Base-by-base conservation (phyloP, 1,140 invertebrate genomes). In the Zaprionus africanus region DNA sequence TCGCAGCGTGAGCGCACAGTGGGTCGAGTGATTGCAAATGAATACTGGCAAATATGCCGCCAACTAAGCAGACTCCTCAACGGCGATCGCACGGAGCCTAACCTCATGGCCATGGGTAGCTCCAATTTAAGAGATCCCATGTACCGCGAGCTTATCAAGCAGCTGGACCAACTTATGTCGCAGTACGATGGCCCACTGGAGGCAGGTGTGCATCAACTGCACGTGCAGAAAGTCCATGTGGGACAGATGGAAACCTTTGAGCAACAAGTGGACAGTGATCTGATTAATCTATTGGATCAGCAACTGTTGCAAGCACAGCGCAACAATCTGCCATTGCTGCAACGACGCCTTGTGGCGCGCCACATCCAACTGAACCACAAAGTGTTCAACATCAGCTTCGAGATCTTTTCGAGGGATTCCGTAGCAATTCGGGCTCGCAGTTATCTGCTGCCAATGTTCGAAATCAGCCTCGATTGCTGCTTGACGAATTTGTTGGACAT, bases 321-420 rank as follows among this genome's bases (percentile, higher is more conserved):
- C 12, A 91, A 91, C 31, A 82, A 92, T 61, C 51, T 92, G n/a
- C 68, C 78, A n/a, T 62, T 90, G 19, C 59, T 92, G 15, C 76
- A 64, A 6, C 78, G 81, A 11, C 84, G 76, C 34, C 64, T 87
- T 7, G 69, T 92, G 36, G 94, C 94, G 1, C 93, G 94, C 53
- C 94, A 95, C 58, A 85, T 92, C 2, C 94, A 95, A 72, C 92
- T 96, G 1, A 94, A 95, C 62, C 94, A 96, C 26, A 72, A 76
- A 19, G 15, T 67, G 0, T 92, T 92, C 15, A 71, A 59, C 53
- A 79, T 93, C n/a, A 57, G 38, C 17, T 63, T 53, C 26, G 22
- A 81, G 2, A 28, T 87, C 0, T 31, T n/a, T 15, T 61, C 62
- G 13, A 19, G 22, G 79, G 84, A 31, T 82, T 93, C 67, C 76